phyloP scores from a whole-genome alignment of 2,888 invertebrate genomes.

The Pterostichus madidus region DNA sequence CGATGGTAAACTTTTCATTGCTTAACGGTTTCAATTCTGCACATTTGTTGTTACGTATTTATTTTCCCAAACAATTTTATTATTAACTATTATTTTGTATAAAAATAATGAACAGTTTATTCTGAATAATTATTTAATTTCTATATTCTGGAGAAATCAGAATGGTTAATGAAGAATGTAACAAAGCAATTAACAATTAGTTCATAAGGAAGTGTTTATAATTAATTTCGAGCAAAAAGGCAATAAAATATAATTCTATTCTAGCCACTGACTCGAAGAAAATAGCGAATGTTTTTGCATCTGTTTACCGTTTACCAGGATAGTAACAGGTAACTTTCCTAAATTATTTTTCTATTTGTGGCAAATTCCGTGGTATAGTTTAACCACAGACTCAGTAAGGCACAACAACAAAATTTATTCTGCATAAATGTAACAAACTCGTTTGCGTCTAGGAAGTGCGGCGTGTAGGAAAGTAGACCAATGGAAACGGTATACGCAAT shows the following conservation, averaged over 20 bases:
- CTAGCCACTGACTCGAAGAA: not conserved
- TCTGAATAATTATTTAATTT: too few relatives aligned
- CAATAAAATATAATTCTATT: too few relatives aligned
- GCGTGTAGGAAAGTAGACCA: constrained; percentile 58
- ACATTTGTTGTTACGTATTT: too few relatives aligned
- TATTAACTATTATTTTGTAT: too few relatives aligned
- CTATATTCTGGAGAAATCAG: not conserved
- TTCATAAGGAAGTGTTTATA: constrained; percentile 2
- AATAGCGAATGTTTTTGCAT: not conserved
- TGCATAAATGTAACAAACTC: constrained; percentile 51
- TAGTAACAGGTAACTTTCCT: constrained; percentile 42
- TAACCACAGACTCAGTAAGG: constrained; percentile 9
- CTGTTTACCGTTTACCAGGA: not conserved
- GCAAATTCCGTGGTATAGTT: constrained; percentile 15
- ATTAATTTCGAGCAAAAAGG: too few relatives aligned
- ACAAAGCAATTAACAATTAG: constrained; percentile 28
- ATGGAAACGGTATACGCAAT: constrained; percentile 58
- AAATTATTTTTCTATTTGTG: constrained; percentile 16
- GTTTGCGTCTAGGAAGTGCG: constrained; percentile 51
- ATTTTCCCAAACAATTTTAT: too few relatives aligned
- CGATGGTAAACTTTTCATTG: too few relatives aligned
- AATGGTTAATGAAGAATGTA: not conserved
- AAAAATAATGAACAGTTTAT: too few relatives aligned
- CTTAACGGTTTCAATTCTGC: too few relatives aligned
- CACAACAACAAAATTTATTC: constrained; percentile 45